These are phyloP conservation scores for Platycnemis pennipes DNA, from an alignment of 2,888 invertebrate species.

Conservation along the genomic window DNA sequence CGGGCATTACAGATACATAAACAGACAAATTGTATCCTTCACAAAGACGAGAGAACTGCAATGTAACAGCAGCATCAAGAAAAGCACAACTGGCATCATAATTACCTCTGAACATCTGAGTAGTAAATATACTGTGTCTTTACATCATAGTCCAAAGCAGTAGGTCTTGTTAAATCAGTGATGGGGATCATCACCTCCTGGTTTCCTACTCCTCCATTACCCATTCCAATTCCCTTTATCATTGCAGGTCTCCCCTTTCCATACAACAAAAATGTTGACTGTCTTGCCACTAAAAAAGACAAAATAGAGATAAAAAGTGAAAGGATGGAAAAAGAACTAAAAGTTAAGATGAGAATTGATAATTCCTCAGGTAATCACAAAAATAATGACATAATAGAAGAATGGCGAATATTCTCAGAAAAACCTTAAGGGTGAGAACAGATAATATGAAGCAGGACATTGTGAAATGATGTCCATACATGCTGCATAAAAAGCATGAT, in stretches of 20 bases:
- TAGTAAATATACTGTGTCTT: constrained; percentile 84
- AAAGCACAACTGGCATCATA: not conserved
- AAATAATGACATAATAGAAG: not conserved
- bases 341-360: no score
- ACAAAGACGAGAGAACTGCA: no score
- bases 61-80: no score
- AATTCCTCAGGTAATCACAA: no score
- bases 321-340: not conserved
- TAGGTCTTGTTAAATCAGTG: constrained; percentile 84
- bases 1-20: no score
- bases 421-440: no score
- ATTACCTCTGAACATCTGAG: constrained; percentile 81
- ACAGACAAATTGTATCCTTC: no score
- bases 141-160: constrained; percentile 86
- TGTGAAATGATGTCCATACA: no score
- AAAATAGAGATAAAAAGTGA: not conserved
- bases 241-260: constrained; percentile 85
- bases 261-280: constrained; percentile 85
- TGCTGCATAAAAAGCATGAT: no score
- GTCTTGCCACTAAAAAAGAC: constrained; percentile 79
- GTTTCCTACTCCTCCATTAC: constrained; percentile 76
- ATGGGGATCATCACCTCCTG: constrained; percentile 86
- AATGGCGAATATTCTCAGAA: not conserved
- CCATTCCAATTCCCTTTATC: constrained; percentile 84
- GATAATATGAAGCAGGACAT: no score